Conservation (phyloP, 2,797 vertebrate genomes). For the Vultur gryphus region DNA sequence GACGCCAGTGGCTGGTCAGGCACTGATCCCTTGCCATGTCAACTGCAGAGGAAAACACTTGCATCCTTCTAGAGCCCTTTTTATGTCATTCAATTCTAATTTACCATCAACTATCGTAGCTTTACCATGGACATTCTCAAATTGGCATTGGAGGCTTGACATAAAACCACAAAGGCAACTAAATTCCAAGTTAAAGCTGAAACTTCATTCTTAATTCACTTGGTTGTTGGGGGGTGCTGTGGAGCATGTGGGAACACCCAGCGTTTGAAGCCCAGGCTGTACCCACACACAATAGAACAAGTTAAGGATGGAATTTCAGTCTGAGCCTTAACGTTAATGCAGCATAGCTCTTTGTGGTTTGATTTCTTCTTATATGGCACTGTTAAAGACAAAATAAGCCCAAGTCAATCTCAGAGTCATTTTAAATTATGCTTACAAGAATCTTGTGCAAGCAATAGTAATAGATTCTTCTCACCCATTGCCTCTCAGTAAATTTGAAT, state of each 20-base stretch:
- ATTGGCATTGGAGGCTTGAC: background rate
- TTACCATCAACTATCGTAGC: background rate
- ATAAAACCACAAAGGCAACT: constrained; percentile 4
- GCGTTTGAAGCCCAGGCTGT: background rate
- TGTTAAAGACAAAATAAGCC: background rate
- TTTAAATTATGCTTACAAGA: background rate
- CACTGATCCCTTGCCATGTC: background rate
- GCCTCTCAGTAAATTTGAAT: background rate
- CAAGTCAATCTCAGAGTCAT: background rate
- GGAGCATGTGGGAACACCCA: background rate
- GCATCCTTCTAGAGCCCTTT: background rate
- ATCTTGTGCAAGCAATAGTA: background rate
- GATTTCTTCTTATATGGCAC: background rate
- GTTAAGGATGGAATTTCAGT: constrained; percentile 36
- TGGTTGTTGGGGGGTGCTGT: background rate
- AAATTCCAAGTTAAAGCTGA: constrained; percentile 6
- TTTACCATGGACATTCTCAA: background rate
- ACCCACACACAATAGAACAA: background rate
- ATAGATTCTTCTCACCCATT: background rate
- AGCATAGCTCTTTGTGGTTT: background rate
- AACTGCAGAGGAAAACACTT: background rate
- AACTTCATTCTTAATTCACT: background rate
- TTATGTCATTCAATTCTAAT: constrained; percentile 5
- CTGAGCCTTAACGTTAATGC: background rate
- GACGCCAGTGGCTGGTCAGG: background rate